These are phyloP conservation scores for Columba livia DNA, from an alignment of 2,113 vertebrate genomes.

Conservation along the genomic window DNA sequence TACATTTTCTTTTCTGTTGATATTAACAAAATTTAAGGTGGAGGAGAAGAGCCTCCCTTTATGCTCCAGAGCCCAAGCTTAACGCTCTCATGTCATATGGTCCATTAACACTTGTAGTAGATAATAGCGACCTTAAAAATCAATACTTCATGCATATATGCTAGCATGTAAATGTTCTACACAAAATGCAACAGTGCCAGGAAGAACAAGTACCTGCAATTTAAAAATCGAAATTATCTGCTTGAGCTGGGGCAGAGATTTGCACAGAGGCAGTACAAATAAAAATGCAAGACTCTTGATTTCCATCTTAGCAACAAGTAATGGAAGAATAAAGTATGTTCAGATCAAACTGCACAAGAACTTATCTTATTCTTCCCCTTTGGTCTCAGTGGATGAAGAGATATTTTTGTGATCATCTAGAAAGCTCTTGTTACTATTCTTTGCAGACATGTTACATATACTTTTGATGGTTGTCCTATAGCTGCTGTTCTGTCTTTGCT, in stretches of 20 bases:
- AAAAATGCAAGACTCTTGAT: neutral
- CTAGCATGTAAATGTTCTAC: neutral
- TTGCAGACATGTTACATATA: neutral
- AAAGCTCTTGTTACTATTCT: neutral
- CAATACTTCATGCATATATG: neutral
- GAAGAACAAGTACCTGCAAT: neutral
- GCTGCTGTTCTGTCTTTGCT: neutral
- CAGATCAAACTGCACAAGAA: neutral
- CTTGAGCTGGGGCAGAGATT: neutral
- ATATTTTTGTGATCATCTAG: neutral
- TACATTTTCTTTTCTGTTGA: neutral
- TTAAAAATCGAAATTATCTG: neutral
- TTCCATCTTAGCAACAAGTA: neutral
- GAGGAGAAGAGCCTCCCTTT: neutral
- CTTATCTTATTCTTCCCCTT: neutral
- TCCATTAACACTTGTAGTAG: neutral
- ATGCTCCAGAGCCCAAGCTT: neutral
- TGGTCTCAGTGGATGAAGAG: neutral
- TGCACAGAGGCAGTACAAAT: neutral
- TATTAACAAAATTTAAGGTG: neutral
- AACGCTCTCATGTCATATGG: neutral
- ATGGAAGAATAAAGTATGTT: neutral
- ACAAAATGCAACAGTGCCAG: neutral
- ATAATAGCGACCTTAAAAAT: neutral
- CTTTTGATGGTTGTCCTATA: neutral